A percentile compares a stretch with the other conserved stretches of the same genome.
These are phyloP conservation scores for Setophaga petechia DNA, from an alignment of 2,113 vertebrate genomes.

Conservation along the genomic window DNA sequence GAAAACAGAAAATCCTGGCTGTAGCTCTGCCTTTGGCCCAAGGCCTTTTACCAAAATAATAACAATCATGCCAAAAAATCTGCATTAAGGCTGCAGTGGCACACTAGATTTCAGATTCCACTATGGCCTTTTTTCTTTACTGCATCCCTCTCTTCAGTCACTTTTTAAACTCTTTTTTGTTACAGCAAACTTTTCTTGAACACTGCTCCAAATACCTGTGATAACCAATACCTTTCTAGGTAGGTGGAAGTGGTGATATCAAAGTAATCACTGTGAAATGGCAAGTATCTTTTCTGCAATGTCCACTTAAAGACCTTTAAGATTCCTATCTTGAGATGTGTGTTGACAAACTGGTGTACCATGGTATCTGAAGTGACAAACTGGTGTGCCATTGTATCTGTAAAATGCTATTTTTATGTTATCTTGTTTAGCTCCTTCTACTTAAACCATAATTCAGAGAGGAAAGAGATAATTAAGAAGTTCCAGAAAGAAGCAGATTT, in stretches of 20 bases:
- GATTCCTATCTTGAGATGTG: background rate
- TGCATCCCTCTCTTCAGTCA: background rate
- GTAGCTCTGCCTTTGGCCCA: background rate
- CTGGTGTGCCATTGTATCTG: fast-evolving
- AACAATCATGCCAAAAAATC: background rate
- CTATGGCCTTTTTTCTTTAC: background rate
- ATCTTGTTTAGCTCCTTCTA: background rate
- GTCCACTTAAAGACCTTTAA: background rate
- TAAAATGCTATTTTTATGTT: background rate
- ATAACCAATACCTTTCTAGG: background rate
- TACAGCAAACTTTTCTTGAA: background rate
- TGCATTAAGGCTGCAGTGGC: background rate
- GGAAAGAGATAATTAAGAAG: background rate
- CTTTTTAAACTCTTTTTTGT: background rate
- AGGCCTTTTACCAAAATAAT: background rate
- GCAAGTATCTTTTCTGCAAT: background rate
- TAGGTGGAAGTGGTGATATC: background rate
- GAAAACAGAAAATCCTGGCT: conserved; percentile 50
- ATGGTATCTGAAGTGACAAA: background rate
- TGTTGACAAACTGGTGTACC: background rate
- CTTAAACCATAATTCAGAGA: background rate
- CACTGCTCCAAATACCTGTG: background rate
- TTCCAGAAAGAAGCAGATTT: background rate
- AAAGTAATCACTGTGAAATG: background rate
- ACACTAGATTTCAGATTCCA: background rate